Conservation (phyloP, 2,113 vertebrate species). For the Cololabis saira region DNA sequence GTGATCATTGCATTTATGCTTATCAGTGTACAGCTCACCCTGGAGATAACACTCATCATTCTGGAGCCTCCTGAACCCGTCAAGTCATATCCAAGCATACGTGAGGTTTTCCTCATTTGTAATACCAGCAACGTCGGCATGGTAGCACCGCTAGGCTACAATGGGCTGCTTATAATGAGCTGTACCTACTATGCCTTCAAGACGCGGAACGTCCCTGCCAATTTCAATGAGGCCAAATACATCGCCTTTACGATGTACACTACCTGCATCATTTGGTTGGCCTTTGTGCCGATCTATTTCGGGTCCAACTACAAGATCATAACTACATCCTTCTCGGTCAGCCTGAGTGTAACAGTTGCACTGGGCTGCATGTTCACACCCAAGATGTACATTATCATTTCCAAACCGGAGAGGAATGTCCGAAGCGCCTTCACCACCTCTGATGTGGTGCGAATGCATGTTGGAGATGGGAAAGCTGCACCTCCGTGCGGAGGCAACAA, state of each 20-base stretch:
- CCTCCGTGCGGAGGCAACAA: slow-evolving; percentile 89
- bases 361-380: slow-evolving; percentile 99
- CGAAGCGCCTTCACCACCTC: slow-evolving; percentile 99
- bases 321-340: slow-evolving; percentile 98
- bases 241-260: slow-evolving; percentile 99
- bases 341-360: slow-evolving; percentile 96
- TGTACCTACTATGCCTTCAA: slow-evolving; percentile 99
- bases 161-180: slow-evolving; percentile 97
- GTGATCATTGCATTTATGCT: slow-evolving; percentile 94
- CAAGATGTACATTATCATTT: slow-evolving; percentile 99
- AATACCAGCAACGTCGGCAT: slow-evolving; percentile 96
- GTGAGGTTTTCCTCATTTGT: slow-evolving; percentile 97
- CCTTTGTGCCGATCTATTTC: slow-evolving; percentile 98
- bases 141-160: slow-evolving; percentile 97
- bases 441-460: slow-evolving; percentile 98
- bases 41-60: slow-evolving; percentile 93
- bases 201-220: slow-evolving; percentile 97
- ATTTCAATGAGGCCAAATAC: slow-evolving; percentile 99
- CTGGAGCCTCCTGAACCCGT: slow-evolving; percentile 96
- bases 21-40: slow-evolving; percentile 92
- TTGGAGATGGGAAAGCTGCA: slow-evolving; percentile 92
- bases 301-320: slow-evolving; percentile 99
- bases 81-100: slow-evolving; percentile 95
- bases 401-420: slow-evolving; percentile 97
- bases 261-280: slow-evolving; percentile 99